These are phyloP conservation scores for Tachina fera DNA, from an alignment of 2,888 invertebrate species.

Conservation along the genomic window DNA sequence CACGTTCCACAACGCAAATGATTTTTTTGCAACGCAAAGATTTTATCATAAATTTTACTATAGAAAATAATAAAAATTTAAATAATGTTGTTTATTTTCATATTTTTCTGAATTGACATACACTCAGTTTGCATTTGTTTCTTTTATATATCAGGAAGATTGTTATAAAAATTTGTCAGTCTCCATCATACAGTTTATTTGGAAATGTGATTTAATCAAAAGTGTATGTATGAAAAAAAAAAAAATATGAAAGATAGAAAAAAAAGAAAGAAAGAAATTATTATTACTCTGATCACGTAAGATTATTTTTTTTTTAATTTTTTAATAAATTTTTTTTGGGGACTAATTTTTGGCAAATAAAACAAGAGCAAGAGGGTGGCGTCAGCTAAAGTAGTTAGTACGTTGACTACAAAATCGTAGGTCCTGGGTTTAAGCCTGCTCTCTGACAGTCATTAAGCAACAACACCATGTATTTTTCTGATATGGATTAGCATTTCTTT, in stretches of 20 bases:
- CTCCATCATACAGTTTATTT: slow-evolving; percentile 18
- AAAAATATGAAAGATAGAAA: too few species aligned
- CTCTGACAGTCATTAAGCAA: too few species aligned
- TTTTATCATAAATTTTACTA: slow-evolving; percentile 50
- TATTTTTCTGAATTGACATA: slow-evolving; percentile 52
- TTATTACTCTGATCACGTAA: slow-evolving; percentile 51
- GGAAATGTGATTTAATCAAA: slow-evolving; percentile 46
- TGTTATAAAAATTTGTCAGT: slow-evolving; percentile 48
- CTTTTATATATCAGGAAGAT: not conserved
- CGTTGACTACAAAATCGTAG: too few species aligned
- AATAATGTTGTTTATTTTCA: slow-evolving; percentile 50
- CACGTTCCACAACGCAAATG: slow-evolving; percentile 47
- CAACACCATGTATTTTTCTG: too few species aligned
- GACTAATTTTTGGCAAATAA: too few species aligned
- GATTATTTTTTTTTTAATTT: not conserved
- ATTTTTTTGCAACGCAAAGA: slow-evolving; percentile 63
- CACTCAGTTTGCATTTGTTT: slow-evolving; percentile 38
- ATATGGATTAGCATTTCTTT: too few species aligned
- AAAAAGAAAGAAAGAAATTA: slow-evolving; percentile 31
- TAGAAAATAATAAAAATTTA: slow-evolving; percentile 14
- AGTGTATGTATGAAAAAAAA: not conserved
- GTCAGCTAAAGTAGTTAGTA: too few species aligned
- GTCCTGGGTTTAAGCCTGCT: too few species aligned
- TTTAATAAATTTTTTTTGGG: too few species aligned
- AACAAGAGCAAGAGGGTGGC: too few species aligned